phyloP scores from a whole-genome alignment of 2,888 invertebrate species.

The Diplolepis rosae region DNA sequence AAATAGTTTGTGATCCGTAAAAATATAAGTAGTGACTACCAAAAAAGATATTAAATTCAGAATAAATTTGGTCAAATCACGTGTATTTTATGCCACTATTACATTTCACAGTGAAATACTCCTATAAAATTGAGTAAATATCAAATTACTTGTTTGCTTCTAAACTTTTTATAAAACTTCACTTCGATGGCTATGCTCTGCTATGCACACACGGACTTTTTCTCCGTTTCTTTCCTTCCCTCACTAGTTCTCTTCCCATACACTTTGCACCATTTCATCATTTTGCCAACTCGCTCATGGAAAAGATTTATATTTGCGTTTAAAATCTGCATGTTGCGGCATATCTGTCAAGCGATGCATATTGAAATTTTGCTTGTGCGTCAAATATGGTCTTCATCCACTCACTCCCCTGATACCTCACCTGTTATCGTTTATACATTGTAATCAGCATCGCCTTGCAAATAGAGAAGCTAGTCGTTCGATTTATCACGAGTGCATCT shows the following conservation, averaged over 20 bases:
- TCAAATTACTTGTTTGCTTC: too few species aligned
- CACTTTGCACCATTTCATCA: slow-evolving; percentile 20
- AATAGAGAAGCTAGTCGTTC: background rate
- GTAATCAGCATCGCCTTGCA: background rate
- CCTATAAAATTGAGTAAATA: too few species aligned
- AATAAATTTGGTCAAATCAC: too few species aligned
- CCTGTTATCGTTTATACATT: background rate
- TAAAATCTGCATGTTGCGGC: slow-evolving; percentile 55
- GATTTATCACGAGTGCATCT: background rate
- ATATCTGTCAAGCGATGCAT: slow-evolving; percentile 60
- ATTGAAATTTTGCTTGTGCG: slow-evolving; percentile 53
- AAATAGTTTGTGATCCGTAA: too few species aligned
- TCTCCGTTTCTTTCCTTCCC: background rate
- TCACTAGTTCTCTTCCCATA: background rate
- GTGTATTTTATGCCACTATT: too few species aligned
- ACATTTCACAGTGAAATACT: too few species aligned
- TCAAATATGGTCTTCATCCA: slow-evolving; percentile 23
- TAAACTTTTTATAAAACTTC: too few species aligned
- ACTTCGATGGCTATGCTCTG: too few species aligned
- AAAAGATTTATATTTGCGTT: slow-evolving; percentile 61
- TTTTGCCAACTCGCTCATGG: slow-evolving; percentile 24
- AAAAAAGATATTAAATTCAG: too few species aligned
- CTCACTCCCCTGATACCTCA: background rate
- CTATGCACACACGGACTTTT: background rate
- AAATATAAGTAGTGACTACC: too few species aligned